phyloP scores from a whole-genome alignment of 2,888 invertebrate species.

The Amphipyra tragopoginis region DNA sequence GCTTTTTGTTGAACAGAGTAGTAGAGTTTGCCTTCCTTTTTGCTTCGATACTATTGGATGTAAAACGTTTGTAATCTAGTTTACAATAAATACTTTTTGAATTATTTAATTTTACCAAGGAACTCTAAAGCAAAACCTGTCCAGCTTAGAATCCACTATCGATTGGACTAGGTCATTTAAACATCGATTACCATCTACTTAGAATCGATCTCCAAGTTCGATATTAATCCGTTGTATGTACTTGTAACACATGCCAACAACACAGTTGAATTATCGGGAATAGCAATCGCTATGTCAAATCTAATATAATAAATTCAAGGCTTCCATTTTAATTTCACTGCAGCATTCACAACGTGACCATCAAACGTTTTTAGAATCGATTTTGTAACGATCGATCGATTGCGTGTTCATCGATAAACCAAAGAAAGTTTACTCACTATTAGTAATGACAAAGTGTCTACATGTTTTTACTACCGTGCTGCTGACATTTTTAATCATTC shows the following conservation, averaged over 20 bases:
- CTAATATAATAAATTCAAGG: constrained; percentile 60
- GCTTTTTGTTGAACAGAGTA: no score
- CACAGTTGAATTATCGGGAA: constrained; percentile 52
- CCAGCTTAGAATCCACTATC: constrained; percentile 16
- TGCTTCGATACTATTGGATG: no score
- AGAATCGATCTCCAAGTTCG: constrained; percentile 38
- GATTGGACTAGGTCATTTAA: constrained; percentile 38
- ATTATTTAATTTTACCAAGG: constrained; percentile 4
- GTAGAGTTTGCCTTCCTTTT: no score
- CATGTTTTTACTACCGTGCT: constrained; percentile 14
- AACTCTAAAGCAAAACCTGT: constrained; percentile 34
- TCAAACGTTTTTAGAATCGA: constrained; percentile 45
- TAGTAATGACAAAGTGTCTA: constrained; percentile 40
- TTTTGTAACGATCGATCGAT: constrained; percentile 49
- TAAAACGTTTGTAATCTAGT: no score
- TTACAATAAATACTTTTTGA: no score
- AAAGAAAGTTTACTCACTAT: constrained; percentile 46
- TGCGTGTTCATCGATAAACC: constrained; percentile 47
- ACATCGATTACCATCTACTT: constrained; percentile 48
- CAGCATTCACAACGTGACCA: constrained; percentile 55
- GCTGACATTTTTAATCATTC: constrained; percentile 17
- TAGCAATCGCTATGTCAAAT: constrained; percentile 59
- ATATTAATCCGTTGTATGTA: constrained; percentile 35
- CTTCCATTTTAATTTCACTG: constrained; percentile 55
- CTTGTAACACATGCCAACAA: constrained; percentile 54